Conservation (phyloP, 2,797 vertebrate species). For the Gambelia wislizenii region DNA sequence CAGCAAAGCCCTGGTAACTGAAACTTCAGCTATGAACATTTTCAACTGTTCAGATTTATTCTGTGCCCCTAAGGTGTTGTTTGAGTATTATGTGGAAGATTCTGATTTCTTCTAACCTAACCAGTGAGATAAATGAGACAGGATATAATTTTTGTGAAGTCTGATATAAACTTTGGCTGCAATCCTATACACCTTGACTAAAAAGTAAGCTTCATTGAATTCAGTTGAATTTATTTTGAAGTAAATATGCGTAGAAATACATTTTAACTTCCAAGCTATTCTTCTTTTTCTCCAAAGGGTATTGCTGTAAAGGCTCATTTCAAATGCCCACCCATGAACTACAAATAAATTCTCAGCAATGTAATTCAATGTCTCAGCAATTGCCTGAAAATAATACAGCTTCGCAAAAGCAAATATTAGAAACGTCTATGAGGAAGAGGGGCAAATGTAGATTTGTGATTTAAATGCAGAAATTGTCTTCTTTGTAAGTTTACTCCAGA, state of each 20-base stretch:
- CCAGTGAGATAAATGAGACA: not conserved
- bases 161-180: not conserved
- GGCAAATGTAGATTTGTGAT: not conserved
- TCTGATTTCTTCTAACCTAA: not conserved
- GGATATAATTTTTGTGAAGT: not conserved
- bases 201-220: not conserved
- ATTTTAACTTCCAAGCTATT: not conserved
- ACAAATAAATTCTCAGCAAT: not conserved
- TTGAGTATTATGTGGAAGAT: not conserved
- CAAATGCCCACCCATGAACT: accelerated
- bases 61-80: not conserved
- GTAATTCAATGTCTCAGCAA: not conserved
- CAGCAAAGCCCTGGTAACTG: not conserved
- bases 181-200: not conserved
- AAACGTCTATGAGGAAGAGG: constrained; percentile 7
- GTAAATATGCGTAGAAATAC: too few relatives aligned
- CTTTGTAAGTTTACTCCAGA: not conserved
- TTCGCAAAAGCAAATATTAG: accelerated
- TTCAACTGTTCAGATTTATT: not conserved
- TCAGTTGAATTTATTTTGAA: not conserved
- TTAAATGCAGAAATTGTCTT: not conserved
- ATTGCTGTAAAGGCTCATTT: not conserved
- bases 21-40: not conserved
- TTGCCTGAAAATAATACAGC: not conserved
- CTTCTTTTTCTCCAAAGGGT: not conserved